Base-by-base conservation (phyloP, 2,113 vertebrate species). In the Mystacornis crossleyi region DNA sequence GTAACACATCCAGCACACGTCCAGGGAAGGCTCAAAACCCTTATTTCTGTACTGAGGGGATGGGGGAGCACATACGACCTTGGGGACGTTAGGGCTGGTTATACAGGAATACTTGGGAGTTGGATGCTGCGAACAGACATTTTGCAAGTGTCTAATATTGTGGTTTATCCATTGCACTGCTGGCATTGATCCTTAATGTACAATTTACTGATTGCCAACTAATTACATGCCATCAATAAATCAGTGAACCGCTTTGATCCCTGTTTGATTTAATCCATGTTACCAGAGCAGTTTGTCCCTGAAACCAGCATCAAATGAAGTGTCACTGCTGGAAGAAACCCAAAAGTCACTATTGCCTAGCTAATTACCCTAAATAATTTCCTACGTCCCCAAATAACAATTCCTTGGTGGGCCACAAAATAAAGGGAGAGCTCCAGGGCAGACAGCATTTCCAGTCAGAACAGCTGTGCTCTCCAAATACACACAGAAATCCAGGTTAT, bases 341-440 rank as follows among this genome's bases (percentile, higher is more conserved):
- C 53, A 36, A 6, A 93, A 87, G 48, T 71, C 69, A 64, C 20
- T 79, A 51, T 0, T 71, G 26, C 43, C 54, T 73, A 53, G 64
- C 55, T 66, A 62, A 91, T 67, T 62, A 79, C 57, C 69, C 34
- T 62, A 33, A 83, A 90, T 57, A 90, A 90, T 82, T 77, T 77
- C 69, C 42, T 45, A 82, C 15, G 28, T 33, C 42, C 50, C 38
- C 66, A 80, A 11, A 67, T 24, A 55, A 71, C 34, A 75, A 55
- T 14, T 28, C 33, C 29, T 88, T 69, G 16, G 24, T 70, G 83
- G 26, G 54, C 12, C 47, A 82, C 40, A 87, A 85, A 21, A 57
- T 2, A 34, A 14, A 21, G 2, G 28, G 53, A 48, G 50, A 88
- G 54, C n/a, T 88, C 28, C 42, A 45, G 54, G 71, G 58, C 78